Percentiles rank a stretch among this genome's conserved stretches.
Conservation (phyloP, 2,113 vertebrate genomes). For the Caracal caracal region DNA sequence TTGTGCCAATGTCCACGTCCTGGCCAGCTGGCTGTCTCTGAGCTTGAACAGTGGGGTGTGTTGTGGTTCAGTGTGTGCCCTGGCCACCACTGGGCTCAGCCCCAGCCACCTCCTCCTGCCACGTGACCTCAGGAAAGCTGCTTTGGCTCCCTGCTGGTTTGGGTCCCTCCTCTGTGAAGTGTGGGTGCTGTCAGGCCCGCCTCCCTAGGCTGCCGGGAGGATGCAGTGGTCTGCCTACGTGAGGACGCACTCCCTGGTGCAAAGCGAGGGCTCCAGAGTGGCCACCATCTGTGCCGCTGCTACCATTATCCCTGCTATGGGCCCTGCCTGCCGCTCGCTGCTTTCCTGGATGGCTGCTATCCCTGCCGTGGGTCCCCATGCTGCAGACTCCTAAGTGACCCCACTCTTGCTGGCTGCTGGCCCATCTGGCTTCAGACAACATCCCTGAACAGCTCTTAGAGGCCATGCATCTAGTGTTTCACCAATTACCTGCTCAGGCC, state of each 20-base stretch:
- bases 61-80: neutral
- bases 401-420: neutral
- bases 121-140: neutral
- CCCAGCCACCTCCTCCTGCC: neutral
- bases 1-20: neutral
- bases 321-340: neutral
- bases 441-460: neutral
- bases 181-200: too few relatives aligned
- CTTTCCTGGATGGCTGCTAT: too few relatives aligned
- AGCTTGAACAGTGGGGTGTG: neutral
- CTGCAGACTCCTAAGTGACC: neutral
- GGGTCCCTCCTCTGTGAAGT: neutral
- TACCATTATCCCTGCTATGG: neutral
- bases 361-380: neutral
- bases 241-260: accelerated
- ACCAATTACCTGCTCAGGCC: neutral
- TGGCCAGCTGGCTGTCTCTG: neutral
- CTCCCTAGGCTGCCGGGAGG: neutral
- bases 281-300: neutral
- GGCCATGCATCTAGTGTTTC: neutral
- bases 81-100: too few relatives aligned
- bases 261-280: neutral
- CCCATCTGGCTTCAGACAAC: neutral
- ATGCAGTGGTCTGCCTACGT: neutral
- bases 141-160: neutral